Conservation (phyloP, 2,888 invertebrate species). For the Rutpela maculata region DNA sequence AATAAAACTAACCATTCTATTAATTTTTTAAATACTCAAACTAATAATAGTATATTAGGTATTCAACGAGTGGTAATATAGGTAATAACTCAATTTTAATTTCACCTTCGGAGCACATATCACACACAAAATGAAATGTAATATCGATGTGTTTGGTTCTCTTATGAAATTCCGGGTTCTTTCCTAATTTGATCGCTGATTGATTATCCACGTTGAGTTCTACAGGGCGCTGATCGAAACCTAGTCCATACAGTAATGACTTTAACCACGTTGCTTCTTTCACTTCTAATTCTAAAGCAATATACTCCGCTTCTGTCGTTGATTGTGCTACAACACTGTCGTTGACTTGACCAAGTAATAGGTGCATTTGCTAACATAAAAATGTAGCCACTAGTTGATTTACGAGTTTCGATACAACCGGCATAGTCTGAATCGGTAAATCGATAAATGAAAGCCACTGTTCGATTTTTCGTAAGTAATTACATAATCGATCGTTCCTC, state of each 20-base stretch:
- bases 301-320: no score
- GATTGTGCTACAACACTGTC: no score
- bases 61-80: no score
- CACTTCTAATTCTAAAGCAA: no score
- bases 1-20: no score
- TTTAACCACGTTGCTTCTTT: not conserved
- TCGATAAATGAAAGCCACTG: not conserved
- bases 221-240: not conserved
- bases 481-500: not conserved
- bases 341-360: no score
- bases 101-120: no score
- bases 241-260: not conserved
- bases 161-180: not conserved
- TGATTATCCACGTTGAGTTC: not conserved
- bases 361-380: not conserved
- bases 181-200: not conserved
- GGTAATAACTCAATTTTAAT: no score
- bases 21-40: no score
- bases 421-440: not conserved
- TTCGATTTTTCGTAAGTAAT: not conserved
- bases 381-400: slow-evolving; percentile 6
- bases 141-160: not conserved
- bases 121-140: no score
- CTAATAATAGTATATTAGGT: no score
- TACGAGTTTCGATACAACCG: not conserved